Evolutionary conservation across 2,888 invertebrate genomes (phyloP).

Genomic region (Parascotia fuliginaria): DNA sequence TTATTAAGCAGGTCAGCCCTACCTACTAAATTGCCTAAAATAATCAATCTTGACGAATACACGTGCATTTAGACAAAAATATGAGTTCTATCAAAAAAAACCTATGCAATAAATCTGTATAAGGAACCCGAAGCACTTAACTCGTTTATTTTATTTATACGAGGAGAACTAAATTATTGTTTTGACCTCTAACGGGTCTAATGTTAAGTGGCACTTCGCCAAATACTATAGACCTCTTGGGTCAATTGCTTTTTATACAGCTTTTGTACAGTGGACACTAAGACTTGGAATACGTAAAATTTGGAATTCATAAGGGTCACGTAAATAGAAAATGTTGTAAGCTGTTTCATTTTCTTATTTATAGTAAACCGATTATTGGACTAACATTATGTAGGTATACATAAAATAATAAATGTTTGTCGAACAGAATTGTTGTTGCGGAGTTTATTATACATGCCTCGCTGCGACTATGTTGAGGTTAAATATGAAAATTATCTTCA

Average conservation of each 20-base stretch:
- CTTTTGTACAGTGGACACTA: conserved; percentile 4
- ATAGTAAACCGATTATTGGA: too few species aligned
- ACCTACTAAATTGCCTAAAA: too few species aligned
- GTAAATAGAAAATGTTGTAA: not conserved
- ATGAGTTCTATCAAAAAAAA: not conserved
- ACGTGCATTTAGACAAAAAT: conserved; percentile 9
- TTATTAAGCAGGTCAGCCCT: too few species aligned
- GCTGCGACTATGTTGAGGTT: too few species aligned
- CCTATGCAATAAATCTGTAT: conserved; percentile 17
- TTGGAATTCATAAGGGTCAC: conserved; percentile 1
- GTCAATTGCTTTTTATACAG: conserved; percentile 11
- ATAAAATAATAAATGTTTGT: too few species aligned
- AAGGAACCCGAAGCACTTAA: conserved; percentile 14
- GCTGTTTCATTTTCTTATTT: not conserved
- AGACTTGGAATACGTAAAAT: not conserved
- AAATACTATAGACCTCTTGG: conserved; percentile 8
- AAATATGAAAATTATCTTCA: too few species aligned
- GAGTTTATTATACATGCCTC: too few species aligned
- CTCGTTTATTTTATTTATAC: conserved; percentile 27
- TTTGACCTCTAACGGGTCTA: conserved; percentile 16
- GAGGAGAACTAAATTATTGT: conserved; percentile 20
- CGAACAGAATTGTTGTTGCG: too few species aligned
- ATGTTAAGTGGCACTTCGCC: conserved; percentile 14
- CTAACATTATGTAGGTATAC: too few species aligned
- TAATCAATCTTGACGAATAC: too few species aligned